These are phyloP conservation scores for Dichetophora obliterata DNA, from an alignment of 2,888 invertebrate genomes.

Conservation along the genomic window DNA sequence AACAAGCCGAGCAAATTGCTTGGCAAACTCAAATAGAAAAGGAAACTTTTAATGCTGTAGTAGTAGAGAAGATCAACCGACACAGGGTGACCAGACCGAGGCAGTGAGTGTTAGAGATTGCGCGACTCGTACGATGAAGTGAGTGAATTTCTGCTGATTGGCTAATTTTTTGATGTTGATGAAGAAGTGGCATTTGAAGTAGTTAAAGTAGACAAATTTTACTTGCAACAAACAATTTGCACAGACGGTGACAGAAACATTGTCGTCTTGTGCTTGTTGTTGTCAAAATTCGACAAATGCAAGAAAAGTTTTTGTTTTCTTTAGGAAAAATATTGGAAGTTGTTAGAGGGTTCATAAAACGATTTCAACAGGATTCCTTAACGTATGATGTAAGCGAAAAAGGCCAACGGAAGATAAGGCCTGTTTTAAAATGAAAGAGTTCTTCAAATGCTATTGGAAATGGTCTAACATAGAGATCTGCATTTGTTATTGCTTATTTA, in stretches of 20 bases:
- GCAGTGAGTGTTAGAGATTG: background rate
- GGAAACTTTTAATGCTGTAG: slow-evolving; percentile 25
- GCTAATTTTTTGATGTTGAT: slow-evolving; percentile 37
- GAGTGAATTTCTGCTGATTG: slow-evolving; percentile 33
- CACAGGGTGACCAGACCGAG: background rate
- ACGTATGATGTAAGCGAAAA: background rate
- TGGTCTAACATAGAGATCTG: no score
- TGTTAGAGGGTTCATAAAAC: slow-evolving; percentile 3
- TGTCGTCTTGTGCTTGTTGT: background rate
- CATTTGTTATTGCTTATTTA: no score
- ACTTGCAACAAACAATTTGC: slow-evolving; percentile 13
- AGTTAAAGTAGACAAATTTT: slow-evolving; percentile 25
- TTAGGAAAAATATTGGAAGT: background rate
- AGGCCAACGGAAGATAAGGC: background rate
- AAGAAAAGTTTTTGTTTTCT: slow-evolving; percentile 3
- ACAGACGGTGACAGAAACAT: slow-evolving; percentile 22
- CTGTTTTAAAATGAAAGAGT: background rate
- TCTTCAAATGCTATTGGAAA: no score
- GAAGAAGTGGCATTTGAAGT: slow-evolving; percentile 6
- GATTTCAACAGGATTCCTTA: background rate
- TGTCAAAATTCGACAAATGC: slow-evolving; percentile 19
- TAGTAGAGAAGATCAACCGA: background rate
- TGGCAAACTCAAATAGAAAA: slow-evolving; percentile 37
- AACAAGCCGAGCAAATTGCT: slow-evolving; percentile 40
- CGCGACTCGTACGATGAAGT: background rate